These are phyloP conservation scores for Thecocarcelia acutangulata DNA, from an alignment of 2,888 invertebrate genomes.

Conservation along the genomic window DNA sequence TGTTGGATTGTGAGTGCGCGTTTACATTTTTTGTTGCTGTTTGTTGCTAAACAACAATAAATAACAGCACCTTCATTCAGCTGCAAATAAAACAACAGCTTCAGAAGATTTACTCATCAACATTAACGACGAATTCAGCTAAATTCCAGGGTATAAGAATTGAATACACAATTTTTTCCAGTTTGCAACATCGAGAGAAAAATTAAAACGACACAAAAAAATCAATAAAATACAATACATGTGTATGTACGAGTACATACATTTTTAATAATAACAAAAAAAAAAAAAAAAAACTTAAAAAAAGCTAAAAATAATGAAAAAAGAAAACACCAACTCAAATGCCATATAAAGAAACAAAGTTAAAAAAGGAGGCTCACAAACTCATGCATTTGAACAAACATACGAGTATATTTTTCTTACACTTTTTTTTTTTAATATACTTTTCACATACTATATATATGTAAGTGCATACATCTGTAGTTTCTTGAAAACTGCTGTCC, in stretches of 20 bases:
- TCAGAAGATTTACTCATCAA: slow-evolving; percentile 21
- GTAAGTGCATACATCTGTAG: too few relatives aligned
- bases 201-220: slow-evolving; percentile 40
- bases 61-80: slow-evolving; percentile 15
- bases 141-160: slow-evolving; percentile 58
- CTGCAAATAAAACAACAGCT: slow-evolving; percentile 24
- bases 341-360: too few relatives aligned
- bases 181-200: slow-evolving; percentile 34
- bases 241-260: too few relatives aligned
- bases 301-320: not conserved
- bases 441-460: too few relatives aligned
- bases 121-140: slow-evolving; percentile 53
- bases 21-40: slow-evolving; percentile 6
- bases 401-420: too few relatives aligned
- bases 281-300: slow-evolving; percentile 36
- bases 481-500: too few relatives aligned
- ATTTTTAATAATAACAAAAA: slow-evolving; percentile 19
- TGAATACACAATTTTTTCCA: slow-evolving; percentile 49
- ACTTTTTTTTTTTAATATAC: too few relatives aligned
- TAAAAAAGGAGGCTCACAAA: too few relatives aligned
- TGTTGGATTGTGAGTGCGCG: slow-evolving; percentile 1
- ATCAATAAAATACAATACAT: slow-evolving; percentile 59
- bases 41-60: slow-evolving; percentile 51
- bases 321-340: not conserved
- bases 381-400: too few relatives aligned